phyloP scores from a whole-genome alignment of 2,797 vertebrate genomes.

The Parauchenoglanis ngamensis region DNA sequence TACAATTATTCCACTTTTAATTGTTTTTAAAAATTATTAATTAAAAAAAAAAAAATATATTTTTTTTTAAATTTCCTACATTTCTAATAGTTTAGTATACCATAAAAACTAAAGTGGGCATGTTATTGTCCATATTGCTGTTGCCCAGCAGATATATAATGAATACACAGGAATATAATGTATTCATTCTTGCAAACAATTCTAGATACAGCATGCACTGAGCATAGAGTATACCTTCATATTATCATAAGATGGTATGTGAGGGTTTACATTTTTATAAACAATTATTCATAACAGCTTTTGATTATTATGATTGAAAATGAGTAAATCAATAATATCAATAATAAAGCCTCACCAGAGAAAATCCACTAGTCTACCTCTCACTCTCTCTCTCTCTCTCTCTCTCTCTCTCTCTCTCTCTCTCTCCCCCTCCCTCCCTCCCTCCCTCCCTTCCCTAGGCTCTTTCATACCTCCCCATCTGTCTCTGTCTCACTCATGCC shows the following conservation, averaged over 20 bases:
- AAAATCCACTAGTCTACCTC: neutral
- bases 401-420: neutral
- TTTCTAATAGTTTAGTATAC: neutral
- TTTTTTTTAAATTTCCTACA: no score
- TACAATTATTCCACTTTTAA: neutral
- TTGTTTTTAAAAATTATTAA: no score
- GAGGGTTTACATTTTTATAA: neutral
- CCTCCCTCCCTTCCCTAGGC: conserved; percentile 27
- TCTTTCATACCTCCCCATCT: conserved; percentile 50
- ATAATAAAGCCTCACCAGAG: neutral
- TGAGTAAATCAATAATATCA: neutral
- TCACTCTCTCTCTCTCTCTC: neutral
- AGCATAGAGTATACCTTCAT: neutral
- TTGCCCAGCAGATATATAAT: neutral
- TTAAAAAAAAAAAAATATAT: no score
- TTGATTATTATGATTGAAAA: conserved; percentile 25
- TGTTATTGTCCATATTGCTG: neutral
- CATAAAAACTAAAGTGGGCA: neutral
- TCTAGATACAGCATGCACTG: neutral
- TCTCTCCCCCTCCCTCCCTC: conserved; percentile 1
- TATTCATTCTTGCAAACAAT: neutral
- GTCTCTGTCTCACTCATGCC: conserved; percentile 60
- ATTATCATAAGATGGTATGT: neutral
- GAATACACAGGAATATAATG: neutral
- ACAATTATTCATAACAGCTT: neutral